Percentiles rank a stretch among this genome's conserved stretches.
These are phyloP conservation scores for Capra hircus DNA, from an alignment of 2,113 vertebrate species.

Conservation along the genomic window DNA sequence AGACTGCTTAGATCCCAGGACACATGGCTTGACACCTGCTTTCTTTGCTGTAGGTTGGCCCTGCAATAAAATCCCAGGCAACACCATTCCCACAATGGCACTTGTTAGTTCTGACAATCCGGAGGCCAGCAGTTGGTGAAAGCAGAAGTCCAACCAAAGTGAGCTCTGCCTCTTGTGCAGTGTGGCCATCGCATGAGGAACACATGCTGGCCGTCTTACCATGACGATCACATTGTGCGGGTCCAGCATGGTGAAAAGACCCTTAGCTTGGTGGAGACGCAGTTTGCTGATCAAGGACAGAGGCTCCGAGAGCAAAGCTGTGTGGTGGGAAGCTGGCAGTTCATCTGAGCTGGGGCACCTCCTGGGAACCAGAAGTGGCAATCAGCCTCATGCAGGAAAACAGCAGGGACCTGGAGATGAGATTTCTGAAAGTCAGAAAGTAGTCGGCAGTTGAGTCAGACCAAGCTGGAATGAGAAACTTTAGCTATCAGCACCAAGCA, in stretches of 20 bases:
- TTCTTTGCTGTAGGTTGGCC: background rate
- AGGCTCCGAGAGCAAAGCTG: conserved; percentile 14
- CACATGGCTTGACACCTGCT: background rate
- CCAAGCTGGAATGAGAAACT: conserved; percentile 40
- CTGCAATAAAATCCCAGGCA: background rate
- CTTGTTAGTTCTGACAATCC: background rate
- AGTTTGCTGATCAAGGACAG: background rate
- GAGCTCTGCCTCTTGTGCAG: background rate
- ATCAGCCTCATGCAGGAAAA: conserved; percentile 25
- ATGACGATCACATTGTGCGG: accelerated
- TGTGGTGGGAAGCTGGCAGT: conserved; percentile 1
- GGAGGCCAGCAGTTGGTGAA: background rate
- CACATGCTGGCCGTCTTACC: background rate
- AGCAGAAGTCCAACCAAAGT: background rate
- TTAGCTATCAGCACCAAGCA: background rate
- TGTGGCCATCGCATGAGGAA: background rate
- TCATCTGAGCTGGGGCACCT: background rate
- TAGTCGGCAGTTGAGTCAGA: conserved; percentile 14
- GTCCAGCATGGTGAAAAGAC: background rate
- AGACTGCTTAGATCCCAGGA: background rate
- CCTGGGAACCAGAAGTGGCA: conserved; percentile 1
- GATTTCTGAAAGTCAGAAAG: conserved; percentile 51
- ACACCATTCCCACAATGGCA: background rate
- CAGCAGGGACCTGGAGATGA: conserved; percentile 35
- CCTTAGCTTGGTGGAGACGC: background rate